Evolutionary conservation across 2,113 vertebrate species (phyloP).

Genomic region (Sylvilagus bachmani): DNA sequence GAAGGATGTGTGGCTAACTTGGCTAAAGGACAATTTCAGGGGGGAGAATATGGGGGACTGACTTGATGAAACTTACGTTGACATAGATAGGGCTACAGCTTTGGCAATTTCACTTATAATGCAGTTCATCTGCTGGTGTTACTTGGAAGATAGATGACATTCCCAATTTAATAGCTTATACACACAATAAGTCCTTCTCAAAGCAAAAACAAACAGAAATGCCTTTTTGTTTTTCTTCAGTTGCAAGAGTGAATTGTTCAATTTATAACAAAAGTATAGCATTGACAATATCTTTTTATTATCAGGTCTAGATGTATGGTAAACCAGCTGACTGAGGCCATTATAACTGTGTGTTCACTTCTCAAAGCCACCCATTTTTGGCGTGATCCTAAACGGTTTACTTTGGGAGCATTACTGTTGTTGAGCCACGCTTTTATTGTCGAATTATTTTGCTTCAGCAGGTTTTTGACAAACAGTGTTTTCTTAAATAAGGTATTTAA

Average conservation of each 20-base stretch:
- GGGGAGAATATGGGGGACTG: background rate
- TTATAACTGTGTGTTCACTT: background rate
- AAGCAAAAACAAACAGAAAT: background rate
- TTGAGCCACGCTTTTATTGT: background rate
- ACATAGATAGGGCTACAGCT: background rate
- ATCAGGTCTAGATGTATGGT: background rate
- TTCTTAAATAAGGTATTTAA: background rate
- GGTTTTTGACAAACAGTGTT: constrained; percentile 28
- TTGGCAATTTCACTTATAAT: background rate
- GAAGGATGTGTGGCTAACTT: background rate
- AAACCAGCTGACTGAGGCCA: too few relatives aligned
- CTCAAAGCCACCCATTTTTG: background rate
- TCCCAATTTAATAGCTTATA: background rate
- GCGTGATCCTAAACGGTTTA: background rate
- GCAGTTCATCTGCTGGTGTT: background rate
- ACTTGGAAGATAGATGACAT: background rate
- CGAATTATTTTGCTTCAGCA: background rate
- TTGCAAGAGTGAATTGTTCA: background rate
- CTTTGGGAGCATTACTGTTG: background rate
- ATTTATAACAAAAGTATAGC: background rate
- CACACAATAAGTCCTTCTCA: background rate
- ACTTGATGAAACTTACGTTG: background rate
- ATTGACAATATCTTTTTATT: background rate
- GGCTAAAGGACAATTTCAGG: background rate
- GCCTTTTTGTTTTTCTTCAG: background rate